Evolutionary conservation across 1,140 invertebrate genomes (phyloP).

Genomic region (Whitmania pigra): DNA sequence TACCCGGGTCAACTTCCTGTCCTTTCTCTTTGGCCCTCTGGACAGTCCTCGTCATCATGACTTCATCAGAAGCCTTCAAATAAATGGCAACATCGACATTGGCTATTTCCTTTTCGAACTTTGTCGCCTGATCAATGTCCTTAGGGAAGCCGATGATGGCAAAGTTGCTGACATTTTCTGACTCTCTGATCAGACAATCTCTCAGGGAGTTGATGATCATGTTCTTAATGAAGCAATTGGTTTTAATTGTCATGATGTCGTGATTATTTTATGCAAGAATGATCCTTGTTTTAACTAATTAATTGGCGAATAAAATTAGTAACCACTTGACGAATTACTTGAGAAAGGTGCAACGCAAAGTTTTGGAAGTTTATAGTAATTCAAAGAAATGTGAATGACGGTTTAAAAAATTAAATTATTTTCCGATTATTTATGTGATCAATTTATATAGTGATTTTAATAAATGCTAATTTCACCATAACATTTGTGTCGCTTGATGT

Average conservation of each 20-base stretch:
- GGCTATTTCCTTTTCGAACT: constrained; percentile 9
- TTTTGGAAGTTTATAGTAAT: too few relatives aligned
- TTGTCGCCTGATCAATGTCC: background rate
- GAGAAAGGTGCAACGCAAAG: too few relatives aligned
- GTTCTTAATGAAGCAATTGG: background rate
- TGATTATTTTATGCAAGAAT: background rate
- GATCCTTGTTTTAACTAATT: too few relatives aligned
- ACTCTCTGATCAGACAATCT: background rate
- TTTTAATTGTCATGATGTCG: background rate
- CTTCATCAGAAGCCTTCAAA: constrained; percentile 2
- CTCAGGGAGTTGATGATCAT: background rate
- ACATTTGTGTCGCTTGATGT: too few relatives aligned
- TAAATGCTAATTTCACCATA: too few relatives aligned
- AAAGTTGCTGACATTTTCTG: background rate
- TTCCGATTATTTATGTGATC: too few relatives aligned
- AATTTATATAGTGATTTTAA: too few relatives aligned
- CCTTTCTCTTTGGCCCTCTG: background rate
- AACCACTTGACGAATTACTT: too few relatives aligned
- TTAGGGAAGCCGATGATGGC: background rate
- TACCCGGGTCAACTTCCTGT: background rate
- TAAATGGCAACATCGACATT: background rate
- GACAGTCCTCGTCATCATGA: background rate
- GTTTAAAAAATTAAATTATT: too few relatives aligned
- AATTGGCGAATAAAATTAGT: too few relatives aligned
- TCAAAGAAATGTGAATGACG: too few relatives aligned